Percentiles rank a stretch among this genome's conserved stretches.
phyloP scores from a whole-genome alignment of 2,113 vertebrate species.

The Macquaria australasica region DNA sequence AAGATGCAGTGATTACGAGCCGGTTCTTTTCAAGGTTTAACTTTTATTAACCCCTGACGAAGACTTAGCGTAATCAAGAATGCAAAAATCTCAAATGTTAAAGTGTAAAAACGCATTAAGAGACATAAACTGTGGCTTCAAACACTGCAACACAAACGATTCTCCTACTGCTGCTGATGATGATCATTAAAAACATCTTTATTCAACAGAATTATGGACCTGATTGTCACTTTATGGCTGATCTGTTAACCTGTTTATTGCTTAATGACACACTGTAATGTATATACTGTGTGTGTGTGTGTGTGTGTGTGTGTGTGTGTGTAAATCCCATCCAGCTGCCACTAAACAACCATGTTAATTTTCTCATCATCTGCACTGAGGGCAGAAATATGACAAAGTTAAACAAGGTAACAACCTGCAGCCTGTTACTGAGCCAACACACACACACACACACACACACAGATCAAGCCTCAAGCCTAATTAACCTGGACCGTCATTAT shows the following conservation, averaged over 20 bases:
- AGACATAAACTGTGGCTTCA: background rate
- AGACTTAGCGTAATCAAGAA: background rate
- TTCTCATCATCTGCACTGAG: background rate
- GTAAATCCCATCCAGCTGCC: constrained; percentile 3
- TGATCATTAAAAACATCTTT: background rate
- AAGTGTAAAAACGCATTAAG: background rate
- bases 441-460: background rate
- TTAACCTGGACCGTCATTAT: background rate
- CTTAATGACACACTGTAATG: background rate
- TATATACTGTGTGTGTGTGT: background rate
- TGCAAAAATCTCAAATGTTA: background rate
- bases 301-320: constrained; percentile 1
- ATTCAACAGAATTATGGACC: background rate
- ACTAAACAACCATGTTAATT: background rate
- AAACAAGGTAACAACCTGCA: constrained; percentile 8
- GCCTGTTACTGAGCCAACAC: background rate
- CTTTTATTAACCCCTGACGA: too few relatives aligned
- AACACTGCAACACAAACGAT: background rate
- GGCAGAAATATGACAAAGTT: constrained; percentile 1
- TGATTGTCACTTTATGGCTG: background rate
- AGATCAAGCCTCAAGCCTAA: background rate
- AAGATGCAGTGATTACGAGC: too few relatives aligned
- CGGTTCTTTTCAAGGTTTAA: background rate
- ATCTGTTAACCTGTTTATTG: constrained; percentile 25
- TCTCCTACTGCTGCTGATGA: background rate